Percentiles rank a stretch among this genome's conserved stretches.
phyloP scores from a whole-genome alignment of 2,113 vertebrate species.

The Petromus typicus region DNA sequence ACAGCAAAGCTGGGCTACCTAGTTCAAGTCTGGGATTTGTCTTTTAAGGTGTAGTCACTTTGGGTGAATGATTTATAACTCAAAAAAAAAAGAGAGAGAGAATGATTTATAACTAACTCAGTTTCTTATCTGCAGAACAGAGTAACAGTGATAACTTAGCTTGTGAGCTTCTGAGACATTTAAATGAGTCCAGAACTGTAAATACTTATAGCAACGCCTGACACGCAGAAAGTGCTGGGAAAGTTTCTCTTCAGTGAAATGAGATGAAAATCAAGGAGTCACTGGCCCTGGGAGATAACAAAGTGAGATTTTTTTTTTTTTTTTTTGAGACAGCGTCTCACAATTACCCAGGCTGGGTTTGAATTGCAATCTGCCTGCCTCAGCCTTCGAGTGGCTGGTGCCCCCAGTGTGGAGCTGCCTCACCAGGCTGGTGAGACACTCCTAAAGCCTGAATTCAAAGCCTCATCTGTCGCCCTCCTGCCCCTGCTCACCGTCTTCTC shows the following conservation, averaged over 20 bases:
- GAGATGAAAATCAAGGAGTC: neutral
- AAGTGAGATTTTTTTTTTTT: neutral
- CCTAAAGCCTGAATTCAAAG: neutral
- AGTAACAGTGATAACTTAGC: neutral
- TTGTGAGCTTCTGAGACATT: neutral
- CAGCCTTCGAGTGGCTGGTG: neutral
- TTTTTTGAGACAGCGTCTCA: neutral
- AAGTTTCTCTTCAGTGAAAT: neutral
- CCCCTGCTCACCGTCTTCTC: neutral
- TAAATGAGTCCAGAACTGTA: neutral
- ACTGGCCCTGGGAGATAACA: neutral
- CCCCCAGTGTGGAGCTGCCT: neutral
- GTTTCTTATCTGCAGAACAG: constrained; percentile 4
- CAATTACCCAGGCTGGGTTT: neutral
- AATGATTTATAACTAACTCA: neutral
- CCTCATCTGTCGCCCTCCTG: neutral
- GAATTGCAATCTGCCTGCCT: neutral
- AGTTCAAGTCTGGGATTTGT: neutral
- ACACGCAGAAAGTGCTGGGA: neutral
- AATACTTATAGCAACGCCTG: neutral
- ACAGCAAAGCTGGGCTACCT: neutral
- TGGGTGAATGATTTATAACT: neutral
- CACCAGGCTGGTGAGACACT: neutral
- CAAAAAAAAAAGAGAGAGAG: neutral
- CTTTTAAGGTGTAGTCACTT: too few relatives aligned